These are phyloP conservation scores for Gastrophysa polygoni DNA, from an alignment of 2,888 invertebrate genomes.

Conservation along the genomic window DNA sequence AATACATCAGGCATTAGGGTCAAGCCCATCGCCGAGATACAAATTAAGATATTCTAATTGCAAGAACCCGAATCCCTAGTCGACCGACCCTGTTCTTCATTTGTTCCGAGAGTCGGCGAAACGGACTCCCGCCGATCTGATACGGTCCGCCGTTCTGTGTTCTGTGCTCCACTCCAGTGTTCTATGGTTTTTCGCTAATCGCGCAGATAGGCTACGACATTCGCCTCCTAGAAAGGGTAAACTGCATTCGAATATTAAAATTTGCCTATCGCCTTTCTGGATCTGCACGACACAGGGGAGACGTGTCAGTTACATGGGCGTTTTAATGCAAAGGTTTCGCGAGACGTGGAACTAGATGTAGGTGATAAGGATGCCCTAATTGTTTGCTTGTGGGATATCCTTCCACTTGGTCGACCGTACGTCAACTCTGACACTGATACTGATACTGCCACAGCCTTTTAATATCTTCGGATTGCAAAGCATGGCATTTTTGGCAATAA, in stretches of 20 bases:
- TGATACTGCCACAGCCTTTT: too few species aligned
- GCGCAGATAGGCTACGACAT: constrained; percentile 31
- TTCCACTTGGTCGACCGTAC: background rate
- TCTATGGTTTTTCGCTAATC: constrained; percentile 24
- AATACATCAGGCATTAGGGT: constrained; percentile 56
- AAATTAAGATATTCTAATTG: constrained; percentile 77
- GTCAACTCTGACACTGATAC: background rate
- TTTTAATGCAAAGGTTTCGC: constrained; percentile 14
- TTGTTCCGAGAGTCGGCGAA: constrained; percentile 35
- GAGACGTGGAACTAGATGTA: constrained; percentile 10
- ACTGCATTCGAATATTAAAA: constrained; percentile 46
- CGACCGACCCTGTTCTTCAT: constrained; percentile 45
- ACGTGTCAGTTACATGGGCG: constrained; percentile 27
- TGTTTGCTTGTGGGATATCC: constrained; percentile 9
- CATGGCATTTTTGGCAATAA: too few species aligned
- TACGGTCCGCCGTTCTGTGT: constrained; percentile 12
- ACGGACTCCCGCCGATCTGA: constrained; percentile 15
- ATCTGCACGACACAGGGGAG: constrained; percentile 27
- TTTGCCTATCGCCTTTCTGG: constrained; percentile 31
- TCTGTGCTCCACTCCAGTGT: too few species aligned
- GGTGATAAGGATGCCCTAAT: constrained; percentile 13
- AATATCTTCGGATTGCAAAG: too few species aligned
- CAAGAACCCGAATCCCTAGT: constrained; percentile 49
- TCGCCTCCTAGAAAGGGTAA: constrained; percentile 42
- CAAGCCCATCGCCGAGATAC: constrained; percentile 63